Percentiles rank a stretch among this genome's conserved stretches.
phyloP scores from a whole-genome alignment of 2,797 vertebrate species.

The Argentina silus region DNA sequence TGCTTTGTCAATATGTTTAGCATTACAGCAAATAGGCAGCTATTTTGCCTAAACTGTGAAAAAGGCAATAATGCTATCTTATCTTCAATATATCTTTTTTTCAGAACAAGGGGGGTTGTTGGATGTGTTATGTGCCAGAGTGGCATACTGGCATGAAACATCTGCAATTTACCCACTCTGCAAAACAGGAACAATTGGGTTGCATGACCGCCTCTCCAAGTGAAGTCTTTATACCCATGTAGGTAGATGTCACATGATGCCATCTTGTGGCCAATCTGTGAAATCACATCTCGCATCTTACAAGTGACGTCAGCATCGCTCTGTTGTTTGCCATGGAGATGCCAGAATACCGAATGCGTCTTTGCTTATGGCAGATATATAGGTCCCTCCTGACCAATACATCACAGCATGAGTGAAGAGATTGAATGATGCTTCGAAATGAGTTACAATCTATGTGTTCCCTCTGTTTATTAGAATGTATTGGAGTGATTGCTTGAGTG shows the following conservation, averaged over 20 bases:
- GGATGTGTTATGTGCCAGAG: background rate
- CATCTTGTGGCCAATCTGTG: constrained; percentile 50
- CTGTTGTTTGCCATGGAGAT: constrained; percentile 19
- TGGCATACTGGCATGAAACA: background rate
- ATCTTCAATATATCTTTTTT: background rate
- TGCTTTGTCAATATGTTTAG: background rate
- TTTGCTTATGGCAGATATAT: constrained; percentile 33
- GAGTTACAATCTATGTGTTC: constrained; percentile 30
- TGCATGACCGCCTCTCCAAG: background rate
- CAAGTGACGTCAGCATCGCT: background rate
- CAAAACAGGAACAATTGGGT: too few relatives aligned
- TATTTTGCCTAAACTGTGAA: background rate
- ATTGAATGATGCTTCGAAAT: constrained; percentile 39
- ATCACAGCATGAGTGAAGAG: background rate
- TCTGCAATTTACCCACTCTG: too few relatives aligned
- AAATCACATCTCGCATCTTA: constrained; percentile 21
- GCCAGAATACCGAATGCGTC: constrained; percentile 13
- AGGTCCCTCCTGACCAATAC: constrained; percentile 18
- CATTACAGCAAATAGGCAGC: background rate
- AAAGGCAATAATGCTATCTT: background rate
- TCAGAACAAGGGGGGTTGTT: too few relatives aligned
- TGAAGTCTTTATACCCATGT: background rate
- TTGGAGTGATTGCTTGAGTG: constrained; percentile 19
- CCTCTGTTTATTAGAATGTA: constrained; percentile 6
- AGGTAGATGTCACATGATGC: constrained; percentile 41